Evolutionary conservation across 2,888 invertebrate genomes (phyloP).

Genomic region (Macrophya alboannulata): DNA sequence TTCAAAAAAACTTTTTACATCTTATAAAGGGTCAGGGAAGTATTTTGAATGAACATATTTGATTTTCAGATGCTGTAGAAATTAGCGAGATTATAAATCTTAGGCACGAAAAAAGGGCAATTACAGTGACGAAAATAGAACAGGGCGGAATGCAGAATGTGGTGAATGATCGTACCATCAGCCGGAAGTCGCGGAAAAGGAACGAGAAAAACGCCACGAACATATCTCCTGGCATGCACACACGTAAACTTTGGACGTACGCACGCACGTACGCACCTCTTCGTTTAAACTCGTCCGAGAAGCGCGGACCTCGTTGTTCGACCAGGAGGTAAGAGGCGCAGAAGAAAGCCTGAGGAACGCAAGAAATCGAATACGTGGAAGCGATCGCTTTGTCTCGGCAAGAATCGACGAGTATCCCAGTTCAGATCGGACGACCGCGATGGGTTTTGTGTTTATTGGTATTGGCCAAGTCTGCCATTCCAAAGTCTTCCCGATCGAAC

Average conservation of each 20-base stretch:
- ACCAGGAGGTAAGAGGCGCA: constrained; percentile 39
- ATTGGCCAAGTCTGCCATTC: constrained; percentile 44
- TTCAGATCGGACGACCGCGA: constrained; percentile 47
- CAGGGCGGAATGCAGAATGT: constrained; percentile 35
- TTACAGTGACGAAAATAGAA: constrained; percentile 36
- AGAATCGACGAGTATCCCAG: constrained; percentile 51
- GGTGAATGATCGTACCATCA: constrained; percentile 32
- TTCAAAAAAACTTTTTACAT: background rate
- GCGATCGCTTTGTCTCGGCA: constrained; percentile 71
- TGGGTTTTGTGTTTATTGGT: constrained; percentile 52
- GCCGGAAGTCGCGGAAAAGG: constrained; percentile 38
- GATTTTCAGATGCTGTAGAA: background rate
- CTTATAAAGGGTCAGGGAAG: background rate
- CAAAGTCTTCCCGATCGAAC: constrained; percentile 34
- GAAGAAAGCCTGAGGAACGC: constrained; percentile 50
- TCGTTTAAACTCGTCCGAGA: constrained; percentile 50
- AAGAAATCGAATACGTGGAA: constrained; percentile 76
- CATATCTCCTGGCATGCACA: constrained; percentile 16
- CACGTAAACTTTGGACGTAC: background rate
- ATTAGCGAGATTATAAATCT: background rate
- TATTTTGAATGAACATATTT: background rate
- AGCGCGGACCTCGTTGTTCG: constrained; percentile 48
- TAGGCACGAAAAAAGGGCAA: constrained; percentile 21
- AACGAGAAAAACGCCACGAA: constrained; percentile 6
- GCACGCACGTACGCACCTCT: constrained; percentile 39